phyloP scores from a whole-genome alignment of 2,797 vertebrate genomes.

The Enteromius mattozi region DNA sequence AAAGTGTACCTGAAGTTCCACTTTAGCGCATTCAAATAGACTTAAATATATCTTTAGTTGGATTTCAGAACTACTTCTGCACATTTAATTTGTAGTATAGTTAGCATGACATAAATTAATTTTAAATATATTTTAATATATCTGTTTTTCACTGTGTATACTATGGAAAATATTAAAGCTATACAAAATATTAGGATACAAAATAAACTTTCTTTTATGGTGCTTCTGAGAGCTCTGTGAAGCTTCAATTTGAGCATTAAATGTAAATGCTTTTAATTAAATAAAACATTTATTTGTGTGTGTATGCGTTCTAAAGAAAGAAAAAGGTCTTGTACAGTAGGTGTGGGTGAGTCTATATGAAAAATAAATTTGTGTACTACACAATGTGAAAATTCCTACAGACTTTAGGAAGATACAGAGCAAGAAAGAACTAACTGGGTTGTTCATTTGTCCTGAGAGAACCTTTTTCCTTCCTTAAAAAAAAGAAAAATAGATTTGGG shows the following conservation, averaged over 20 bases:
- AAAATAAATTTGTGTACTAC: background rate
- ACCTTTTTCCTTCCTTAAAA: conserved; percentile 26
- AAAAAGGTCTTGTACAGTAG: background rate
- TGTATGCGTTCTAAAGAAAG: background rate
- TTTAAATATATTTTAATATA: background rate
- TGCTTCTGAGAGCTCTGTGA: background rate
- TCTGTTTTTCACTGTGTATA: background rate
- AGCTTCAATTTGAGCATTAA: background rate
- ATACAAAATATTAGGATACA: background rate
- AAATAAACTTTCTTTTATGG: background rate
- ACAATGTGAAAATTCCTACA: background rate
- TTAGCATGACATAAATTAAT: background rate
- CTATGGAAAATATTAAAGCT: background rate
- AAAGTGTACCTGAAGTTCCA: background rate
- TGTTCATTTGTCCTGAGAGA: conserved; percentile 29
- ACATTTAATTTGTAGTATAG: background rate
- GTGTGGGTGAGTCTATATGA: background rate
- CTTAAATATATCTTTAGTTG: background rate
- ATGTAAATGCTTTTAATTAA: too few relatives aligned
- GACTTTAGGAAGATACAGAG: background rate
- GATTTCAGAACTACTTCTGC: background rate
- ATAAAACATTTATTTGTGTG: too few relatives aligned
- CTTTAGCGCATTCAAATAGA: background rate
- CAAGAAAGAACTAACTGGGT: conserved; percentile 9
- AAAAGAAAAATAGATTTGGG: conserved; percentile 36